phyloP scores from a whole-genome alignment of 2,113 vertebrate species.

The Psilopogon haemacephalus region DNA sequence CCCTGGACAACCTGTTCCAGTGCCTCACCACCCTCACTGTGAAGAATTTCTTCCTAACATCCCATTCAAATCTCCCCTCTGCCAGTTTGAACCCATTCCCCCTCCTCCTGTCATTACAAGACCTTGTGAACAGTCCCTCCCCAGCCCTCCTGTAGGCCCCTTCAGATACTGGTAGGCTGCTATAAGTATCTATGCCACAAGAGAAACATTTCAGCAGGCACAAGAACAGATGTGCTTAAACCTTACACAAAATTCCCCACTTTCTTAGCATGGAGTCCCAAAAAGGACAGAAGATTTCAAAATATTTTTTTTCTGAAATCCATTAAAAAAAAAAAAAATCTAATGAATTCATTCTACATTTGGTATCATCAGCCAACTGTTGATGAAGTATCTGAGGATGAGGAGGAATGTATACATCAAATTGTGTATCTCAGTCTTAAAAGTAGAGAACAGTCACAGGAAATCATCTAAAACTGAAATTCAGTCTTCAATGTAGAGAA shows the following conservation, averaged over 20 bases:
- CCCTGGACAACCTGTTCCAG: too few species aligned
- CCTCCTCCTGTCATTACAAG: too few species aligned
- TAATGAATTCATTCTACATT: not conserved
- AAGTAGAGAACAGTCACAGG: not conserved
- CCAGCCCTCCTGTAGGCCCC: too few species aligned
- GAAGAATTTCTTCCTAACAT: too few species aligned
- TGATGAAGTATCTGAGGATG: not conserved
- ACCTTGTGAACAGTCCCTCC: too few species aligned
- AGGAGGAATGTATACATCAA: not conserved
- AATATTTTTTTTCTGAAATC: not conserved
- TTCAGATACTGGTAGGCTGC: too few species aligned
- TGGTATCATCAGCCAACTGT: not conserved
- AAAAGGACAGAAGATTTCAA: not conserved
- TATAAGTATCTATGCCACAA: too few species aligned
- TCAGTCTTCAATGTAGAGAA: too few species aligned
- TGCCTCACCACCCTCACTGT: too few species aligned
- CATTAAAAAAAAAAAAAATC: not conserved
- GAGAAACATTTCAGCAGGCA: not conserved
- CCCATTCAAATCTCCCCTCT: too few species aligned
- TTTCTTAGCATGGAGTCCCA: not conserved
- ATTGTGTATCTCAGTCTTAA: not conserved
- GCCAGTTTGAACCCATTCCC: too few species aligned
- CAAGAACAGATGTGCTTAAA: not conserved
- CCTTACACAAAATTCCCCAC: not conserved
- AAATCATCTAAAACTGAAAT: not conserved